A percentile compares a stretch with the other conserved stretches of the same genome.
Evolutionary conservation across 2,113 vertebrate species (phyloP).

Genomic region (Daboia siamensis): DNA sequence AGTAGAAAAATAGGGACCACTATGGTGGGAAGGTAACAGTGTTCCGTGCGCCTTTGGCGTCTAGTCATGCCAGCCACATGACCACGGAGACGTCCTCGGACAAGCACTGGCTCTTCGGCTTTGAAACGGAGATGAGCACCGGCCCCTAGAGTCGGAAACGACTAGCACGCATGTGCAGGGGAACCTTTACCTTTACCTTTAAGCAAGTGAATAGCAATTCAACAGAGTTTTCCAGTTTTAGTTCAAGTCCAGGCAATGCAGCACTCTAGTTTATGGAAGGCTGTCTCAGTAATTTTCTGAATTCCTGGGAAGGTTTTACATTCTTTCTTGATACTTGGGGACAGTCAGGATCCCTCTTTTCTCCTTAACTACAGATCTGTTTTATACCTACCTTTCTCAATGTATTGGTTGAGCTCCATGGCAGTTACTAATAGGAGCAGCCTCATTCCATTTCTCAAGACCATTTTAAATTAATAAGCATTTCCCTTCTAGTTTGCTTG

Average conservation of each 20-base stretch:
- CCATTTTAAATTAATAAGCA: constrained; percentile 76
- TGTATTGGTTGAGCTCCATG: constrained; percentile 46
- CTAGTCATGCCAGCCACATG: too few relatives aligned
- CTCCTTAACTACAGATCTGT: rapidly evolving
- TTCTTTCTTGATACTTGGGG: not conserved
- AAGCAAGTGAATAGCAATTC: rapidly evolving
- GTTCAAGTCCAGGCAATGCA: rapidly evolving
- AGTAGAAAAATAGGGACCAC: too few relatives aligned
- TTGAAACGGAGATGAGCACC: too few relatives aligned
- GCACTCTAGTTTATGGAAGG: not conserved
- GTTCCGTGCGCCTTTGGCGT: too few relatives aligned
- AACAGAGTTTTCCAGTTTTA: rapidly evolving
- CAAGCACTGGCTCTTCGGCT: too few relatives aligned
- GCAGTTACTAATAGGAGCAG: constrained; percentile 74
- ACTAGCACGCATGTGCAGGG: too few relatives aligned
- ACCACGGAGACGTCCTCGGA: too few relatives aligned
- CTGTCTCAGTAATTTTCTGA: not conserved
- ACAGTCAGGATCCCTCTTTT: not conserved
- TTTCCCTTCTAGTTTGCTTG: constrained; percentile 70
- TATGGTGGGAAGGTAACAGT: too few relatives aligned
- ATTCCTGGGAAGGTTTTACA: not conserved
- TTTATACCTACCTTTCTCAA: constrained; percentile 26
- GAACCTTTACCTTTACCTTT: too few relatives aligned
- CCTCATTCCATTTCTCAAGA: constrained; percentile 72
- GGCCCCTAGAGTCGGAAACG: too few relatives aligned